Percentiles rank a stretch among this genome's conserved stretches.
These are phyloP conservation scores for Pomacea canaliculata DNA, from an alignment of 2,888 invertebrate species.

Conservation along the genomic window DNA sequence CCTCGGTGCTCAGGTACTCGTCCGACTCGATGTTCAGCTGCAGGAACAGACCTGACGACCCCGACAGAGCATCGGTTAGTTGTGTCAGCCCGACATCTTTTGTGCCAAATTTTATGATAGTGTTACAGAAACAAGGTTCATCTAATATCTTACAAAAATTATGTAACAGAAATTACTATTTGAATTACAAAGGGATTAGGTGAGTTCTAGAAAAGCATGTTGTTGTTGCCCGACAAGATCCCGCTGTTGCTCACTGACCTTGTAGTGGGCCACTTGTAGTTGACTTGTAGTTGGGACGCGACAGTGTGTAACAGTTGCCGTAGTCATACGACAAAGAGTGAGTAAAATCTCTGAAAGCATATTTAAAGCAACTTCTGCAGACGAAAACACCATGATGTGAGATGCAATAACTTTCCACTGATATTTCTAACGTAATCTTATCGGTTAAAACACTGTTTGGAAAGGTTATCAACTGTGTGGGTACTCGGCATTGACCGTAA, in stretches of 20 bases:
- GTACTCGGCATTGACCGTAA: too few relatives aligned
- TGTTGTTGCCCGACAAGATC: background rate
- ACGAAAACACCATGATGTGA: too few relatives aligned
- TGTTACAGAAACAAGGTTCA: too few relatives aligned
- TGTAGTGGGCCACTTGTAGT: conserved; percentile 31
- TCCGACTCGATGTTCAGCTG: conserved; percentile 41
- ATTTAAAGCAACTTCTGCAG: background rate
- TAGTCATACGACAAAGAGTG: conserved; percentile 29
- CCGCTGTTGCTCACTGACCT: conserved; percentile 9
- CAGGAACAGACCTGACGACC: conserved; percentile 35
- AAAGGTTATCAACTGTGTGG: too few relatives aligned
- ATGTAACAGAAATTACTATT: too few relatives aligned
- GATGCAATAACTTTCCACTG: too few relatives aligned
- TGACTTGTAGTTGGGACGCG: conserved; percentile 28
- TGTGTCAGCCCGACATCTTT: background rate
- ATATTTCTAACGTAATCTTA: too few relatives aligned
- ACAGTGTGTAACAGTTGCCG: conserved; percentile 37
- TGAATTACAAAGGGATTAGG: background rate
- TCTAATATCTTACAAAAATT: too few relatives aligned
- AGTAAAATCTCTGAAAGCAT: conserved; percentile 25
- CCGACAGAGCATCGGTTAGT: too few relatives aligned
- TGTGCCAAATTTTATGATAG: too few relatives aligned
- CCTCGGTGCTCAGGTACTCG: conserved; percentile 41
- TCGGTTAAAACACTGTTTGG: too few relatives aligned
- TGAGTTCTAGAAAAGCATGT: background rate